Base-by-base conservation (phyloP, 2,797 vertebrate genomes). In the Galago senegalensis region DNA sequence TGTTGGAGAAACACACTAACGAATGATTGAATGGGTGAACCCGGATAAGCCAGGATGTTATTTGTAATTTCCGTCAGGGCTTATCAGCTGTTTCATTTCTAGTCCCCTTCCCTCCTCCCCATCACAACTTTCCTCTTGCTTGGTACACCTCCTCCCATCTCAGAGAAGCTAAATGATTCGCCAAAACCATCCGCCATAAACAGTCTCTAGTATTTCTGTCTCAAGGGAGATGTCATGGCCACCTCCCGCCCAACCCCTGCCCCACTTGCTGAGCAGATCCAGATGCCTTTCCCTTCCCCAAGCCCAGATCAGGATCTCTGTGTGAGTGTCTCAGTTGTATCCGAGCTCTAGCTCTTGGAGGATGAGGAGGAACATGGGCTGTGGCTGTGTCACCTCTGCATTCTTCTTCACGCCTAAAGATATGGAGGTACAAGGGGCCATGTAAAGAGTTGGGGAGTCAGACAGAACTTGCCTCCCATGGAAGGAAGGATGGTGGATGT, bases 301-400 rank as follows among this genome's bases (percentile, higher is more conserved):
- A 17, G 12, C 86, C 89, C 60, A 40, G 60, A 3, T 40, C 4
- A 0, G 20, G 37, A 11, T 34, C 4, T 20, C 34, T 31, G 0
- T 3, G 46, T 9, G 23, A 90, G 27, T 25, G 34, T 87, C 46
- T 76, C 16, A 4, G 0, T 27, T 27, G 25, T 16, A 5, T 70
- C 73, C 89, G 70, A 89, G 34, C 25, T 17, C 40, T 23, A 80
- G 17, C 25, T 92, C 53, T 27, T 8, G 7, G 27, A 91, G 49
- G 58, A 14, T 58, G 3, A 16, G 17, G 18, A 46, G 27, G 20
- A 69, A 9, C 0, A 0, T 3, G 43, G 31, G 14, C 37, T 37
- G 18, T n/a, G 1, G 40, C 9, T 4, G 0, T 17, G 9, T 58
- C 56, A n/a, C 31, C 31, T 79, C 76, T 12, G 1, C 40, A 60